A percentile compares a stretch with the other conserved stretches of the same genome.
Evolutionary conservation across 2,888 invertebrate genomes (phyloP).

Genomic region (Glomeris marginata): DNA sequence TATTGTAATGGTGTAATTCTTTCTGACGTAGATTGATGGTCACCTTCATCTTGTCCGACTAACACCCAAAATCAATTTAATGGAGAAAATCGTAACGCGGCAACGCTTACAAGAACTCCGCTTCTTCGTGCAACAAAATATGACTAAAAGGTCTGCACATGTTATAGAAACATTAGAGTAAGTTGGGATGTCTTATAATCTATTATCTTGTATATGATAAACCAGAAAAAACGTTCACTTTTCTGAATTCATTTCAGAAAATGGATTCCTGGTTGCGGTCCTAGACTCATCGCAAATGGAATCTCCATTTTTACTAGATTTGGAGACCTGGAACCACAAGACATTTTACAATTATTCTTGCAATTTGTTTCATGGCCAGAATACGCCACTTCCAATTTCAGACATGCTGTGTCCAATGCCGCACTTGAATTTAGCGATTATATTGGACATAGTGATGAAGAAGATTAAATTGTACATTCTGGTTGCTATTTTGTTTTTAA

Average conservation of each 20-base stretch:
- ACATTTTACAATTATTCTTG: slow-evolving; percentile 49
- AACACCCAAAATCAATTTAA: no score
- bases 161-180: slow-evolving; percentile 6
- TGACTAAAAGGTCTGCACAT: background rate
- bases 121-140: slow-evolving; percentile 6
- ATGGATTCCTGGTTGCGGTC: slow-evolving; percentile 8
- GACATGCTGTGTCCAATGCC: background rate
- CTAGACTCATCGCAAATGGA: slow-evolving; percentile 2
- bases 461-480: background rate
- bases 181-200: background rate
- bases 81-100: no score
- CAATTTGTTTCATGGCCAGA: slow-evolving; percentile 48
- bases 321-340: slow-evolving; percentile 45
- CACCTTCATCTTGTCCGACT: no score
- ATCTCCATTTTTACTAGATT: slow-evolving; percentile 29
- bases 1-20: no score
- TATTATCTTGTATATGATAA: background rate
- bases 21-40: no score
- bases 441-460: background rate
- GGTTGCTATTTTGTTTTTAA: no score
- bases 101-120: background rate
- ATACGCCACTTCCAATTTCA: slow-evolving; percentile 46
- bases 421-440: background rate
- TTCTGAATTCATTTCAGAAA: slow-evolving; percentile 11
- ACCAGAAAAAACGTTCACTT: background rate